Percentiles rank a stretch among this genome's conserved stretches.
These are phyloP conservation scores for Tarsius wallacei DNA, from an alignment of 2,797 vertebrate genomes.

Conservation along the genomic window DNA sequence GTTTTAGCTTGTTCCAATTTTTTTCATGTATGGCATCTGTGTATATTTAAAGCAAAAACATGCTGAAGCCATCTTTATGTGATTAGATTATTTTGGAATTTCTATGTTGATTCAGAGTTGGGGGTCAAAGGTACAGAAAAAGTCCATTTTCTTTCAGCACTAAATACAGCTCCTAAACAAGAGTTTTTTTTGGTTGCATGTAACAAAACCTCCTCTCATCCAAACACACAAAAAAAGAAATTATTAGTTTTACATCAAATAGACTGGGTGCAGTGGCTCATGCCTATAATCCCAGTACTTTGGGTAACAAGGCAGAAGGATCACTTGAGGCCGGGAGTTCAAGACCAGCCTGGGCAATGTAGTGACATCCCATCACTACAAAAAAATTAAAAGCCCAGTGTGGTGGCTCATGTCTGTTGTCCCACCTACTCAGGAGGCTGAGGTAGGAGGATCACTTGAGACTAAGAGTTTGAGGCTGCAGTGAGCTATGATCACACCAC, in stretches of 20 bases:
- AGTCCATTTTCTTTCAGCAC: neutral
- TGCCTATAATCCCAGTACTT: too few species aligned
- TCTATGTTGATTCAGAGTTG: neutral
- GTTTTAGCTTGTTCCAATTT: constrained; percentile 45
- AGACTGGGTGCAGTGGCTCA: too few species aligned
- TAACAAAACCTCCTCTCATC: neutral
- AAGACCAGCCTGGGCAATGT: too few species aligned
- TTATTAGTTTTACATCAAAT: neutral
- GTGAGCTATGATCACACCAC: too few species aligned
- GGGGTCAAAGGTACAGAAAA: neutral
- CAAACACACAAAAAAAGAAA: neutral
- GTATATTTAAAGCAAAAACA: neutral
- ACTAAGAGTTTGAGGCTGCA: too few species aligned
- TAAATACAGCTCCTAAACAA: neutral
- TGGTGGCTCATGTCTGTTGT: too few species aligned
- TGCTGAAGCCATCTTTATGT: neutral
- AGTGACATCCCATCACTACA: too few species aligned
- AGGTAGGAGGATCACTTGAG: too few species aligned
- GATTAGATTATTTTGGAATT: constrained; percentile 6
- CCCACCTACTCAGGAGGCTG: too few species aligned
- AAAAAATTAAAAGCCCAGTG: too few species aligned
- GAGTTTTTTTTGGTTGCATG: neutral
- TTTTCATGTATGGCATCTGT: neutral
- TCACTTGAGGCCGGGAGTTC: too few species aligned
- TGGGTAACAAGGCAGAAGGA: too few species aligned